phyloP scores from a whole-genome alignment of 53 echinoderm and acorn worm genomes.

The Antedon mediterranea region DNA sequence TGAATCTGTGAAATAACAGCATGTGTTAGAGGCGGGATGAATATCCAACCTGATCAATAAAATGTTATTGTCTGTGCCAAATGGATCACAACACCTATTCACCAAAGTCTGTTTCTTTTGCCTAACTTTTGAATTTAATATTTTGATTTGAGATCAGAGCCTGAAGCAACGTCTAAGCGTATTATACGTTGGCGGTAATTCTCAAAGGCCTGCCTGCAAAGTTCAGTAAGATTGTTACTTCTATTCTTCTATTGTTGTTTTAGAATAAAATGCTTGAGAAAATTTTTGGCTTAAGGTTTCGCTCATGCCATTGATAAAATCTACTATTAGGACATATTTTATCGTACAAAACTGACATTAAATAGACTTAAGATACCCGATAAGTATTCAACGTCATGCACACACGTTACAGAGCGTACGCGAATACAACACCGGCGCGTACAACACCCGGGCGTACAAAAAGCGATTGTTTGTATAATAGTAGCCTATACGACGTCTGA shows the following conservation, averaged over 20 bases:
- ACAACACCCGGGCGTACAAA: too few relatives aligned
- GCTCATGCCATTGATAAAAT: not conserved
- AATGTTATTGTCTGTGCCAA: not conserved
- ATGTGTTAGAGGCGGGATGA: not conserved
- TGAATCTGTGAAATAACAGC: not conserved
- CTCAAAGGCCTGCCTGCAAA: not conserved
- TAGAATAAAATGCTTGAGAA: not conserved
- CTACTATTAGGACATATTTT: too few relatives aligned
- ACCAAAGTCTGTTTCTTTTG: not conserved
- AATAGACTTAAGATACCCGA: too few relatives aligned
- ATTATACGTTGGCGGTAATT: not conserved
- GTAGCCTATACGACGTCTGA: too few relatives aligned
- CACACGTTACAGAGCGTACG: too few relatives aligned
- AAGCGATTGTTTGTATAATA: too few relatives aligned
- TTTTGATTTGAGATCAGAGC: not conserved
- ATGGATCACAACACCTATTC: not conserved
- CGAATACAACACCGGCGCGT: too few relatives aligned
- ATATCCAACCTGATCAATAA: not conserved
- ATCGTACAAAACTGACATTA: too few relatives aligned
- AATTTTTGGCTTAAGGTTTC: not conserved
- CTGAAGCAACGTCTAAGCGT: not conserved
- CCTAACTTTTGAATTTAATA: not conserved
- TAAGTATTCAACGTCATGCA: too few relatives aligned
- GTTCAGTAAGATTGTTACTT: not conserved
- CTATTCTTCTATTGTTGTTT: not conserved